Base-by-base conservation (phyloP, 2,113 vertebrate species). In the Elaphurus davidianus region DNA sequence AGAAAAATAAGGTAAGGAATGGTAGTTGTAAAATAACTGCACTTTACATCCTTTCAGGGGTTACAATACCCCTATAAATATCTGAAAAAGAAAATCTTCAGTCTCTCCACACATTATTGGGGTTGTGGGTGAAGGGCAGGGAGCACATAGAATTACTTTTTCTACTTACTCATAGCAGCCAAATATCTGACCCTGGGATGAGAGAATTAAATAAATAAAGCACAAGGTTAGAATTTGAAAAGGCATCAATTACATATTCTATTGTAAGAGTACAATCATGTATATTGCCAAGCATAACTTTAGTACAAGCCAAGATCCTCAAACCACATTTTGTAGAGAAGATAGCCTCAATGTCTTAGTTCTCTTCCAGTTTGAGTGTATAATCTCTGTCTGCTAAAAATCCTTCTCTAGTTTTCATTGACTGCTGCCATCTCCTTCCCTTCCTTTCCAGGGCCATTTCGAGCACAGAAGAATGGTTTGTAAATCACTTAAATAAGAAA, bases 401-500 rank as follows among this genome's bases (percentile, higher is more conserved):
- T 84, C 36, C 45, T 55, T 95, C 28, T 50, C 60, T 86, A 27
- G 33, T 87, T 97, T 84, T 92, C 92, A 94, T 28, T 87, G 81
- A 90, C 86, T 81, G 28, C 23, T n/a, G 55, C 23, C 79, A 50
- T 87, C 95, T 94, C 82, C 50, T 95, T 84, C 62, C 33, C 36
- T 95, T 96, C 94, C 91, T 87, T 95, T 95, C 78, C 76, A 86
- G 90, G 50, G 59, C 91, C 91, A 95, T 95, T 97, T 62, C 67
- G 78, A 97, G 30, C 79, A 94, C 2, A 3, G 87, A 96, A 95
- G 62, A 84, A 92, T 85, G 55, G 55, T 90, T 95, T 95, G 25
- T 50, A 90, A 59, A 95, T 45, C 57, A 87, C 13, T 3, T 97
- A 95, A 96, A 94, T 97, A 95, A 97, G 92, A 97, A 90, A 95